These are phyloP conservation scores for Pardosa pseudoannulata DNA, from an alignment of 2,888 invertebrate species.

Conservation along the genomic window DNA sequence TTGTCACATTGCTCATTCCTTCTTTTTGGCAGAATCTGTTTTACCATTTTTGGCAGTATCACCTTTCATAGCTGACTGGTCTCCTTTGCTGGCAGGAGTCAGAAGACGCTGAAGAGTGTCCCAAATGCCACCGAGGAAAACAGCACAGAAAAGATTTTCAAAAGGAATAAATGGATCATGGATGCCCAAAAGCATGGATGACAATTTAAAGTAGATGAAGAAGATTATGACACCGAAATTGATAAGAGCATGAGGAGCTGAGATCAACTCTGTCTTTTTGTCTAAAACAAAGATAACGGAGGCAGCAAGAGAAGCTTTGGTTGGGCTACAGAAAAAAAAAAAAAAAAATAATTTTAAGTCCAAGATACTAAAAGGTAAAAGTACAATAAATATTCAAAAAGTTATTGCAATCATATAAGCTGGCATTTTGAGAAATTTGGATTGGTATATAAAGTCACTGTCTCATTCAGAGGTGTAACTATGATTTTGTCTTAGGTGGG, in stretches of 20 bases:
- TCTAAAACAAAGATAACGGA: slow-evolving; percentile 97
- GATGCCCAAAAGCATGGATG: slow-evolving; percentile 95
- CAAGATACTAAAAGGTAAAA: too few species aligned
- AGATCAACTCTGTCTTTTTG: slow-evolving; percentile 96
- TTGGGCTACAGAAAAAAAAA: slow-evolving; percentile 84
- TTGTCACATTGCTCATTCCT: slow-evolving; percentile 74
- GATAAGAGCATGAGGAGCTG: slow-evolving; percentile 96
- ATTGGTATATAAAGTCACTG: too few species aligned
- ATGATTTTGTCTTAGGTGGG: too few species aligned
- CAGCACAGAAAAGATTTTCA: slow-evolving; percentile 97
- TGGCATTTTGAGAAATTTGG: too few species aligned
- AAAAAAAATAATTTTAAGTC: too few species aligned
- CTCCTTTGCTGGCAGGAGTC: slow-evolving; percentile 80
- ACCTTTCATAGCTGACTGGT: slow-evolving; percentile 83
- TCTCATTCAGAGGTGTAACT: too few species aligned
- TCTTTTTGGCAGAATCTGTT: slow-evolving; percentile 80
- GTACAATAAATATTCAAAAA: too few species aligned
- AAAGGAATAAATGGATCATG: slow-evolving; percentile 99
- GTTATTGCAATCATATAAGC: too few species aligned
- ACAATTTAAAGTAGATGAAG: slow-evolving; percentile 86
- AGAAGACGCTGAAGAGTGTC: slow-evolving; percentile 83
- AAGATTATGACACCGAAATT: slow-evolving; percentile 98
- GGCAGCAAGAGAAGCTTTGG: slow-evolving; percentile 96
- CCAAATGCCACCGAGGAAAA: slow-evolving; percentile 98
- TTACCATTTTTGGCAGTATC: slow-evolving; percentile 73